A percentile compares a stretch with the other conserved stretches of the same genome.
phyloP scores from a whole-genome alignment of 1,140 invertebrate species.

The Uloborus diversus region DNA sequence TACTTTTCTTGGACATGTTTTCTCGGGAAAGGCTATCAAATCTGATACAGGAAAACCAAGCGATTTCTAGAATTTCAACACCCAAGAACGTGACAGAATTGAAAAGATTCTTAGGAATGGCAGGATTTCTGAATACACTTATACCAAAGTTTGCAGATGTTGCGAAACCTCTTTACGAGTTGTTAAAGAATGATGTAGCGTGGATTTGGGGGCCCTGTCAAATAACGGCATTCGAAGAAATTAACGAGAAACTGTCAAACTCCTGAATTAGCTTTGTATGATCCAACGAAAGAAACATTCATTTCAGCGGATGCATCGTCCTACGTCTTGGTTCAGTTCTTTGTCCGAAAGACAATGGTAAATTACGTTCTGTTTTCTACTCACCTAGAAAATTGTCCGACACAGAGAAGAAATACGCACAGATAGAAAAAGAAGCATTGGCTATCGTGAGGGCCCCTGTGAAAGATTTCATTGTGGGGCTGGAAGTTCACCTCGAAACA shows the following conservation, averaged over 20 bases:
- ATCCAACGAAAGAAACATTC: not conserved
- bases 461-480: not conserved
- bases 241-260: not conserved
- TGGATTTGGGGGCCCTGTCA: not conserved
- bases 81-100: too few species aligned
- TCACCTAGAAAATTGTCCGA: not conserved
- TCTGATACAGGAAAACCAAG: not conserved
- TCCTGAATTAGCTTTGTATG: too few species aligned
- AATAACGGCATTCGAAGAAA: not conserved
- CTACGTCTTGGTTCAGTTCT: not conserved
- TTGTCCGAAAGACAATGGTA: not conserved
- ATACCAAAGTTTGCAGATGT: not conserved
- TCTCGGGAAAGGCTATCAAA: not conserved
- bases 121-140: not conserved
- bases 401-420: not conserved
- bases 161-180: not conserved
- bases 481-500: not conserved
- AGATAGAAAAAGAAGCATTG: not conserved
- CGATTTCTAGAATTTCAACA: too few species aligned
- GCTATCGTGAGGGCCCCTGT: not conserved
- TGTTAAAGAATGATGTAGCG: not conserved
- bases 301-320: not conserved
- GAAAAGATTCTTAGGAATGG: not conserved
- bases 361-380: not conserved
- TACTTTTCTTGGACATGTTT: not conserved